Evolutionary conservation across 2,113 vertebrate species (phyloP).

Genomic region (Emydura subglobosa): DNA sequence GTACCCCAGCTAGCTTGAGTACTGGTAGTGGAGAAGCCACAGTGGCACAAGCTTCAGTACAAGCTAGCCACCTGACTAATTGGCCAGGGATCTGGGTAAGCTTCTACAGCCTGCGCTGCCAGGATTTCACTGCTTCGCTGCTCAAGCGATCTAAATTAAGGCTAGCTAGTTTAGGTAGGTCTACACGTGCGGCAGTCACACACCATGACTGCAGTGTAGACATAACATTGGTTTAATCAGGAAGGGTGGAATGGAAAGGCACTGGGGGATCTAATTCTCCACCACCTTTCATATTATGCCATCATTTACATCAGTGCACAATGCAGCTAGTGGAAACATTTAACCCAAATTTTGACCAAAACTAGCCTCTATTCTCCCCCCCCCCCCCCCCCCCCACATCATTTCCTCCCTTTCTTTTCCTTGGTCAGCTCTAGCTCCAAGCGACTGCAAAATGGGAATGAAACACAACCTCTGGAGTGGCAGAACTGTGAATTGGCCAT

Average conservation of each 20-base stretch:
- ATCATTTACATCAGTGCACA: no score
- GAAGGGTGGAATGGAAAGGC: background rate
- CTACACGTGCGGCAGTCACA: no score
- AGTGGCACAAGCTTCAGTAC: background rate
- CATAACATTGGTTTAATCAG: no score
- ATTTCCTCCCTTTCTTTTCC: background rate
- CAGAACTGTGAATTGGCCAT: background rate
- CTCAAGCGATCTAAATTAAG: no score
- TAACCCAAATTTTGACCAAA: background rate
- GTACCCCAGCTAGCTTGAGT: no score
- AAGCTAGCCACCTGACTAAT: background rate
- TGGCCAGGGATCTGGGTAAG: no score
- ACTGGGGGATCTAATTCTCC: background rate
- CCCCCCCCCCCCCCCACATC: accelerated
- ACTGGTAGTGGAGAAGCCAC: no score
- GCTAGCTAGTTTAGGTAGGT: no score
- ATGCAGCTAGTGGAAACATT: background rate
- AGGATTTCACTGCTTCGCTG: no score
- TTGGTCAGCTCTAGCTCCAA: accelerated
- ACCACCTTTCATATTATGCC: background rate
- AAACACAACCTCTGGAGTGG: accelerated
- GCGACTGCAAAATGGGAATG: accelerated
- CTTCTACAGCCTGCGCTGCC: background rate
- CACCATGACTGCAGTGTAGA: no score
- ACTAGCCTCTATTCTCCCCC: background rate